phyloP scores from a whole-genome alignment of 1,140 invertebrate genomes.

The Calosoma granatense region DNA sequence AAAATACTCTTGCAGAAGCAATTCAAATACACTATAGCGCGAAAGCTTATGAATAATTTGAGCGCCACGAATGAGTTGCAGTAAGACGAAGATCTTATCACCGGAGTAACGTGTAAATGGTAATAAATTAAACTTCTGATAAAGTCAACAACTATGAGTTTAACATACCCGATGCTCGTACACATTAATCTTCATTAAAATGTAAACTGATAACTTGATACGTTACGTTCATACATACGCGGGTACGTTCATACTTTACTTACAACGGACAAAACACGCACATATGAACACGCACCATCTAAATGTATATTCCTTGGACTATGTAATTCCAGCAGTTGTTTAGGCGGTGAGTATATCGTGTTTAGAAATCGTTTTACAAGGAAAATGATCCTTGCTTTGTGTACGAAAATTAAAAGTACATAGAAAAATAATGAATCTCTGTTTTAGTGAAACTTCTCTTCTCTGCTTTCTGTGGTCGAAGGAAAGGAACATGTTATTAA shows the following conservation, averaged over 20 bases:
- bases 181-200: neutral
- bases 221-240: no score
- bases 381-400: neutral
- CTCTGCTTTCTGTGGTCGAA: no score
- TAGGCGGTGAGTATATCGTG: no score
- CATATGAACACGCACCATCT: no score
- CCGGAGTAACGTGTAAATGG: neutral
- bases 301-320: no score
- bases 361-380: no score
- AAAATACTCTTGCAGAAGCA: no score
- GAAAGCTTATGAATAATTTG: neutral
- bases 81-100: neutral
- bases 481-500: neutral
- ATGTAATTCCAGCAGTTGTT: no score
- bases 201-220: no score
- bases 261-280: no score
- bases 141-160: neutral
- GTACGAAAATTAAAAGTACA: neutral
- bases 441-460: neutral
- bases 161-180: neutral
- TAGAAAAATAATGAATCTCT: neutral
- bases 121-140: neutral
- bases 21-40: no score
- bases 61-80: neutral
- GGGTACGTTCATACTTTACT: no score